Evolutionary conservation across 1,140 invertebrate genomes (phyloP).

Genomic region (Bombus superbus): DNA sequence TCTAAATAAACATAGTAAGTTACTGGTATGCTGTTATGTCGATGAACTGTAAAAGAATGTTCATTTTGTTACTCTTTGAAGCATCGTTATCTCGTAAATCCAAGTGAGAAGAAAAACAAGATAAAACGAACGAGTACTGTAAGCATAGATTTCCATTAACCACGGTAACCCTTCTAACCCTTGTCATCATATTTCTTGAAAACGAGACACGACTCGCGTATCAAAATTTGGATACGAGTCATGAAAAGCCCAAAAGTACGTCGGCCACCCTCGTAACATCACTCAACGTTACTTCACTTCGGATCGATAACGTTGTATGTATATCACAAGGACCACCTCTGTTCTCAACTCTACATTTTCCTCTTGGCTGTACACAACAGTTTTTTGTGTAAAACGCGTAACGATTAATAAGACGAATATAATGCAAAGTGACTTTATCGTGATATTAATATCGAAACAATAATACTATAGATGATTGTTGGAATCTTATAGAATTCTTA

Average conservation of each 20-base stretch:
- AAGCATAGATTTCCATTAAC: constrained; percentile 24
- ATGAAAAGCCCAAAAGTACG: constrained; percentile 50
- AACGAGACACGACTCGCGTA: constrained; percentile 49
- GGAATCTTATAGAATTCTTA: background rate
- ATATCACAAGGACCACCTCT: constrained; percentile 49
- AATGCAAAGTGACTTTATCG: background rate
- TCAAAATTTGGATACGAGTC: constrained; percentile 47
- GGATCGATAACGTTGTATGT: constrained; percentile 37
- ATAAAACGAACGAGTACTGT: constrained; percentile 22
- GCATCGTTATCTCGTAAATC: constrained; percentile 17
- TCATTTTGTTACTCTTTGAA: background rate
- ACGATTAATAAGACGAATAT: background rate
- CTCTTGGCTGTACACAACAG: background rate
- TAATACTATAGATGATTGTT: background rate
- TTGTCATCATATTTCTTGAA: constrained; percentile 60
- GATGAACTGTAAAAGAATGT: too few relatives aligned
- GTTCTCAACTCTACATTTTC: constrained; percentile 20
- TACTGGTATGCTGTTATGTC: too few relatives aligned
- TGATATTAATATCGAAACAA: too few relatives aligned
- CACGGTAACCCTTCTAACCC: constrained; percentile 43
- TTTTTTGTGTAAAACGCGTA: background rate
- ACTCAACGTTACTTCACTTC: constrained; percentile 44
- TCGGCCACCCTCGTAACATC: constrained; percentile 45
- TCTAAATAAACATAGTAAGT: too few relatives aligned
- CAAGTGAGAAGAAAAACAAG: background rate